Evolutionary conservation across 2,797 vertebrate species (phyloP).

Genomic region (Eleutherodactylus coqui): DNA sequence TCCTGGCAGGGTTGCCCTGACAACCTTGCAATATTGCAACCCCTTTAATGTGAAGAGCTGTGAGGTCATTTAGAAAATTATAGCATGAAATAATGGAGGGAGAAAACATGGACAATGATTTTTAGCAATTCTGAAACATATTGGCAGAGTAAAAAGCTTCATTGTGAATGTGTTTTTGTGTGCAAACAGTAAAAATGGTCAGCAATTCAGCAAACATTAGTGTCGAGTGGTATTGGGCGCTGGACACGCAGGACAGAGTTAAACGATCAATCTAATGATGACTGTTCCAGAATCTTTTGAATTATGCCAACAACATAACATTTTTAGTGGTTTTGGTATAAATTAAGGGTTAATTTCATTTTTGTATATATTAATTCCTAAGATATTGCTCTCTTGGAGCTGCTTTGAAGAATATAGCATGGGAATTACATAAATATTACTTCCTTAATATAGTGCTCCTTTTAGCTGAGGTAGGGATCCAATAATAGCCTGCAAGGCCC

Average conservation of each 20-base stretch:
- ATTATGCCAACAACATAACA: not conserved
- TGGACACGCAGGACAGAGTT: not conserved
- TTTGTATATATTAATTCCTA: too few species aligned
- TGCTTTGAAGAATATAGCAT: too few species aligned
- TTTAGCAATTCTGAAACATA: slow-evolving; percentile 6
- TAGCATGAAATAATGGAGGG: not conserved
- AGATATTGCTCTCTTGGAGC: too few species aligned
- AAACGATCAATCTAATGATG: not conserved
- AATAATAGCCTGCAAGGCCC: too few species aligned
- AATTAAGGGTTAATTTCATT: too few species aligned
- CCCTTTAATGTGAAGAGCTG: slow-evolving; percentile 29
- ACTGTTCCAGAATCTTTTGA: too few species aligned
- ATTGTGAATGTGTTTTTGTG: not conserved
- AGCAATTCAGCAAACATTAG: not conserved
- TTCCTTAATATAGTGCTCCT: too few species aligned
- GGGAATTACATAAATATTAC: too few species aligned
- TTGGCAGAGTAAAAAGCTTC: not conserved
- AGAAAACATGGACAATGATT: not conserved
- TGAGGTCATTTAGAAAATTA: slow-evolving; percentile 49
- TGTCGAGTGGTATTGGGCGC: not conserved
- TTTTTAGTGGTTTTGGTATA: not conserved
- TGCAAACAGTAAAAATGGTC: not conserved
- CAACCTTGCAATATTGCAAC: slow-evolving; percentile 14
- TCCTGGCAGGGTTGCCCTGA: slow-evolving; percentile 29
- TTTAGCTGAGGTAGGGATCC: too few species aligned